Percentiles rank a stretch among this genome's conserved stretches.
phyloP scores from a whole-genome alignment of 2,888 invertebrate species.

The Tenthredo scrophulariae region DNA sequence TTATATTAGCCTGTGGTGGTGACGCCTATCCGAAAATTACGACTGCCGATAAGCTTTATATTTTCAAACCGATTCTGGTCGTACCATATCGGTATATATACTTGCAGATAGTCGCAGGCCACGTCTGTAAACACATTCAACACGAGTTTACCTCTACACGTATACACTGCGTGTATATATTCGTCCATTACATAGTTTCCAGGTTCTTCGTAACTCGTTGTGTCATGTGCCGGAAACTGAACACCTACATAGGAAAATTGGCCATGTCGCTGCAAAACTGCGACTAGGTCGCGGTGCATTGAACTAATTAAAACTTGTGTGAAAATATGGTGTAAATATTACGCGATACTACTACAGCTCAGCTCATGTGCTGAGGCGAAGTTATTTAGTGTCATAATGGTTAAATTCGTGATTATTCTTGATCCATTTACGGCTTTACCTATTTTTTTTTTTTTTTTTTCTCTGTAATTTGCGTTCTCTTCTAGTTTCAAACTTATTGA shows the following conservation, averaged over 20 bases:
- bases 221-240: background rate
- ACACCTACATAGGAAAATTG: constrained; percentile 8
- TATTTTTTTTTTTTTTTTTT: background rate
- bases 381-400: background rate
- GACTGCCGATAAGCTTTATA: constrained; percentile 34
- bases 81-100: background rate
- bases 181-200: constrained; percentile 23
- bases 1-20: constrained; percentile 1
- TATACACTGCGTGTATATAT: background rate
- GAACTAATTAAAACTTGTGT: constrained; percentile 33
- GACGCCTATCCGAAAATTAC: constrained; percentile 10
- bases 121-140: constrained; percentile 1
- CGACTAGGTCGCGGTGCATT: background rate
- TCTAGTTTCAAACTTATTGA: too few species aligned
- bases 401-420: background rate
- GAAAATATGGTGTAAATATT: constrained; percentile 26
- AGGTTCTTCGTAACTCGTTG: background rate
- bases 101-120: background rate
- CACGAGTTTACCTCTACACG: background rate
- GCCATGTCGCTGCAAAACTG: constrained; percentile 20
- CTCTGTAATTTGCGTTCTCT: background rate
- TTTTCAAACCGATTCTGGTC: constrained; percentile 33
- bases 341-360: background rate
- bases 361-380: background rate
- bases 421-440: background rate